A percentile compares a stretch with the other conserved stretches of the same genome.
Conservation (phyloP, 1,140 invertebrate species). For the Helicoverpa zea region DNA sequence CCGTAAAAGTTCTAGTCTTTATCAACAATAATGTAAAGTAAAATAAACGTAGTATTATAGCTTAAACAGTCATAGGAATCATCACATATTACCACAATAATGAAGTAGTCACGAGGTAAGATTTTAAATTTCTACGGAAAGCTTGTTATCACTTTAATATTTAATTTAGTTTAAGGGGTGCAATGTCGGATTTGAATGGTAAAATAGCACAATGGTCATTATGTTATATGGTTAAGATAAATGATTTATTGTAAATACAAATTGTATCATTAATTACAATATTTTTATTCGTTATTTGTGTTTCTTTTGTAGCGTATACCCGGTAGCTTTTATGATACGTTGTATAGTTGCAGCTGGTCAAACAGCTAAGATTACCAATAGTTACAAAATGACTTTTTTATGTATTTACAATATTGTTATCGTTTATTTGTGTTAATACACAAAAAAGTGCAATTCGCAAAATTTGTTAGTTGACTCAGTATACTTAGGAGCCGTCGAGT, state of each 20-base stretch:
- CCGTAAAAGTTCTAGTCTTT: conserved; percentile 44
- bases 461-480: too few relatives aligned
- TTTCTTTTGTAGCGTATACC: background rate
- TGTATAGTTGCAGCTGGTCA: too few relatives aligned
- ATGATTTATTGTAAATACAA: conserved; percentile 14
- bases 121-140: too few relatives aligned
- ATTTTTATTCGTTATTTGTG: background rate
- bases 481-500: too few relatives aligned
- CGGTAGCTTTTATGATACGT: too few relatives aligned
- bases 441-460: too few relatives aligned
- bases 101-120: background rate
- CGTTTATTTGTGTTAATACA: too few relatives aligned
- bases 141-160: background rate
- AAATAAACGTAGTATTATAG: background rate
- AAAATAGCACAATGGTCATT: background rate
- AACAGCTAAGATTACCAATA: background rate
- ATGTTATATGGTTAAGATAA: background rate
- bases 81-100: background rate
- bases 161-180: background rate
- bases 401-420: too few relatives aligned
- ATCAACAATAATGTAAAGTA: conserved; percentile 16
- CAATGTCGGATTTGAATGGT: background rate
- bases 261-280: background rate
- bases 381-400: background rate
- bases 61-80: background rate